Evolutionary conservation across 23 tunicate genomes (phyloP), one percentile per base, ranked within the genome.

Genomic region (Halocynthia roretzi): DNA sequence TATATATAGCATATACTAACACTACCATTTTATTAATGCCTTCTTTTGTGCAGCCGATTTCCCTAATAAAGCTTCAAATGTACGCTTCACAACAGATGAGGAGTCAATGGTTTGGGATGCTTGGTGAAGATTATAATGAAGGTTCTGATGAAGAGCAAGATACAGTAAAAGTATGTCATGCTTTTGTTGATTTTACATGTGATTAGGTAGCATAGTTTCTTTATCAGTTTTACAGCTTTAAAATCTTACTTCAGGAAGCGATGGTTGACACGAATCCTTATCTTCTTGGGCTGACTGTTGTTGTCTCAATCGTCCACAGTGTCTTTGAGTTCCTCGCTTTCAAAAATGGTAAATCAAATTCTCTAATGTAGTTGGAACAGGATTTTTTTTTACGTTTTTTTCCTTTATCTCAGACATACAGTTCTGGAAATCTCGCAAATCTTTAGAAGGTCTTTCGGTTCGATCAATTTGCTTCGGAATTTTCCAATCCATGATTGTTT

Each of bases 241-340:
- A 20, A 14, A 19, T 20, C 31, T 9, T 78, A 19, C 50, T 51
- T n/a, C 89, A 87, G 73, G 94, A 93, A 76, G 82, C 87, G 20
- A 87, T 87, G 57, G 73, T 87, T 68, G 90, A 87, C 62, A 87
- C 94, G 0, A 87, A 96, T 51, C 99, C 99, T 44, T 91, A 87
- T 54, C 83, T 96, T 69, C 83, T 96, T 7, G 99, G 85, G 17
- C 86, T 96, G 7, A 96, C 99, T 6, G 84, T 96, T 2, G 70
- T 80, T 17, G 88, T 90, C 12, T 91, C 99, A 0, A 68, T 96
- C 15, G 87, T 80, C 5, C 99, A 96, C 86, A 86, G 93, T 65
- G 83, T 96, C 52, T 89, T 96, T 58, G 99, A 96, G 62, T 85
- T 96, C 67, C 85, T 96, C 21, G 98, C 94, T 53, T 87, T 87